Evolutionary conservation across 1,140 invertebrate genomes (phyloP), one percentile per base, ranked within the genome.

Genomic region (Antheraea pernyi): DNA sequence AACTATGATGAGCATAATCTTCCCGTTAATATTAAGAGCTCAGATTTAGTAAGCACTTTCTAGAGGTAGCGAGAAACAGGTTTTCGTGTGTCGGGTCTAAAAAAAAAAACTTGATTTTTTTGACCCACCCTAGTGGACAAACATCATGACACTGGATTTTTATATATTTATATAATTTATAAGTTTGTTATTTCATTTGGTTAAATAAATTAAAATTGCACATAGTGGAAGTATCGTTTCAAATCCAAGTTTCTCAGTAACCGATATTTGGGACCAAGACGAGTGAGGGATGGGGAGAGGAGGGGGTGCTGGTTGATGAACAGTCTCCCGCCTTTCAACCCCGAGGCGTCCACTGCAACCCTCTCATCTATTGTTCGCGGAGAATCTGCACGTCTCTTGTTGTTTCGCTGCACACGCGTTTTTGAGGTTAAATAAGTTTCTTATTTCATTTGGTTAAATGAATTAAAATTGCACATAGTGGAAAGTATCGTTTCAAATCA

Each of bases 291-390:
- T 30, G 22, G 22, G 22, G 22, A 30, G 22, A 4, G 22, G 22
- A 30, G 22, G 22, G 22, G 1, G 22, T 30, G 22, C 22, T 30
- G 22, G 61, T 63, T 71, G 71, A 78, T 71, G 65, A 71, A 70
- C 66, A 62, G 63, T 60, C 59, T 68, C 63, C 42, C 67, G 48
- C 65, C 65, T 36, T 59, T 61, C 19, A 53, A 13, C 58, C 61
- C 63, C 71, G 37, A n/a, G 46, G 66, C 59, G 59, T 53, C 72
- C 75, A 65, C 76, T 63, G 18, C 61, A 63, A 37, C 61, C 61
- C 61, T 63, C 61, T 73, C 71, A 69, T 70, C 77, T 73, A 79
- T 79, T 79, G 77, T 79, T 73, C 71, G 73, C 48, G 64, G 65
- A 71, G 72, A 68, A 73, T 53, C 70, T 63, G 37, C 61, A 63